These are phyloP conservation scores for Rhinatrema bivittatum DNA, from an alignment of 2,797 vertebrate species.

Conservation along the genomic window DNA sequence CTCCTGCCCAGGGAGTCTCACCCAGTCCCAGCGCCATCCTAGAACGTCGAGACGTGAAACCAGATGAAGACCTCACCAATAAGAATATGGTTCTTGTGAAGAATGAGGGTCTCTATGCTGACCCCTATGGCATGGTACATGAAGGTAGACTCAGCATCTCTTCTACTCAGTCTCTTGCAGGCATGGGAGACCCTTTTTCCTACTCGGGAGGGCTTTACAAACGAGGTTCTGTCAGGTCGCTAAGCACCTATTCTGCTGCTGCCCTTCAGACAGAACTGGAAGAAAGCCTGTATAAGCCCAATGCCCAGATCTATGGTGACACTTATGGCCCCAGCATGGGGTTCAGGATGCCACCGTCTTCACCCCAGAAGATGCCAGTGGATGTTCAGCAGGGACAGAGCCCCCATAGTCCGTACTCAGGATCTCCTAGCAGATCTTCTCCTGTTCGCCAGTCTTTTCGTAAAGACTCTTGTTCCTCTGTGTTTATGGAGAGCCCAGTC, in stretches of 20 bases:
- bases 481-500: slow-evolving; percentile 81
- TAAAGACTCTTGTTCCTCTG: slow-evolving; percentile 88
- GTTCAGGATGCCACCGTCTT: slow-evolving; percentile 83
- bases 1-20: slow-evolving; percentile 65
- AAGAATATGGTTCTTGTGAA: slow-evolving; percentile 92
- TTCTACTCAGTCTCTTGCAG: slow-evolving; percentile 80
- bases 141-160: slow-evolving; percentile 92
- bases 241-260: slow-evolving; percentile 93
- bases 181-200: slow-evolving; percentile 83
- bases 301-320: slow-evolving; percentile 78
- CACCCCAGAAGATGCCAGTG: slow-evolving; percentile 85
- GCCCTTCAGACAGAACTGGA: slow-evolving; percentile 88
- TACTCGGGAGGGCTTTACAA: slow-evolving; percentile 89
- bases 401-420: slow-evolving; percentile 77
- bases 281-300: slow-evolving; percentile 86
- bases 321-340: slow-evolving; percentile 74
- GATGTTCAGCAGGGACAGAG: slow-evolving; percentile 67
- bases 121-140: slow-evolving; percentile 87
- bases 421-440: slow-evolving; percentile 79
- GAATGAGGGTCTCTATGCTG: slow-evolving; percentile 85
- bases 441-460: slow-evolving; percentile 89
- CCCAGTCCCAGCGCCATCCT: slow-evolving; percentile 93
- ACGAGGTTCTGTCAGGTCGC: slow-evolving; percentile 84
- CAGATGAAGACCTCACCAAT: slow-evolving; percentile 84
- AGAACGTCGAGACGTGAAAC: slow-evolving; percentile 92